Percentiles rank a stretch among this genome's conserved stretches.
Conservation (phyloP, 2,888 invertebrate genomes). For the Achlya flavicornis region DNA sequence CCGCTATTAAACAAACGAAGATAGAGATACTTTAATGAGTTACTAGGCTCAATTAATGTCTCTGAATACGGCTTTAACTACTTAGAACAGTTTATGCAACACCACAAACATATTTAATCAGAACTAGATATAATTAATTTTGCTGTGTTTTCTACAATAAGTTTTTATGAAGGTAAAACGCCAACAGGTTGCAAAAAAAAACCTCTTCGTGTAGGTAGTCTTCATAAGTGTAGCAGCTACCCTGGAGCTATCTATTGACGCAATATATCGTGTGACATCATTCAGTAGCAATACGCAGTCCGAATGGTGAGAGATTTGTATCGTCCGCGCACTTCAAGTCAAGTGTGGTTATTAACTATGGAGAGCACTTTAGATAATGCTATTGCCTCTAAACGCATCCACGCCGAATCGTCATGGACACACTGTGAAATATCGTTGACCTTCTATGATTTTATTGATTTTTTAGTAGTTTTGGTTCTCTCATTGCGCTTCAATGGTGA, state of each 20-base stretch:
- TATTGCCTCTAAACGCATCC: slow-evolving; percentile 64
- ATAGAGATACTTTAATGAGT: too few relatives aligned
- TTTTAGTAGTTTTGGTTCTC: not conserved
- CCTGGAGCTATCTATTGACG: slow-evolving; percentile 47
- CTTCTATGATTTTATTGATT: slow-evolving; percentile 41
- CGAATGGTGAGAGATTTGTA: slow-evolving; percentile 60
- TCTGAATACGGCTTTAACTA: too few relatives aligned
- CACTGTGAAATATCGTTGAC: slow-evolving; percentile 43
- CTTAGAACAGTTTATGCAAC: too few relatives aligned
- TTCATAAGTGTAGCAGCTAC: not conserved
- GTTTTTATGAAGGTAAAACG: not conserved
- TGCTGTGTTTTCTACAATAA: too few relatives aligned
- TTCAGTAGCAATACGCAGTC: slow-evolving; percentile 54
- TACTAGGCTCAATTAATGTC: too few relatives aligned
- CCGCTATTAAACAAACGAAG: too few relatives aligned
- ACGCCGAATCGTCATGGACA: slow-evolving; percentile 44
- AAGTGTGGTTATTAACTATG: slow-evolving; percentile 75
- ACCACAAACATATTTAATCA: too few relatives aligned
- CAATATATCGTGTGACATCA: slow-evolving; percentile 59
- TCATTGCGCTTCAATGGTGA: too few relatives aligned
- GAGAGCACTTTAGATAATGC: slow-evolving; percentile 81
- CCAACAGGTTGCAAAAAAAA: not conserved
- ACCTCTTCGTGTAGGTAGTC: slow-evolving; percentile 10
- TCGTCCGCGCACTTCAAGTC: slow-evolving; percentile 57
- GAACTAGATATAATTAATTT: too few relatives aligned